These are phyloP conservation scores for Micrastur ruficollis DNA, from an alignment of 2,797 vertebrate genomes.

Conservation along the genomic window DNA sequence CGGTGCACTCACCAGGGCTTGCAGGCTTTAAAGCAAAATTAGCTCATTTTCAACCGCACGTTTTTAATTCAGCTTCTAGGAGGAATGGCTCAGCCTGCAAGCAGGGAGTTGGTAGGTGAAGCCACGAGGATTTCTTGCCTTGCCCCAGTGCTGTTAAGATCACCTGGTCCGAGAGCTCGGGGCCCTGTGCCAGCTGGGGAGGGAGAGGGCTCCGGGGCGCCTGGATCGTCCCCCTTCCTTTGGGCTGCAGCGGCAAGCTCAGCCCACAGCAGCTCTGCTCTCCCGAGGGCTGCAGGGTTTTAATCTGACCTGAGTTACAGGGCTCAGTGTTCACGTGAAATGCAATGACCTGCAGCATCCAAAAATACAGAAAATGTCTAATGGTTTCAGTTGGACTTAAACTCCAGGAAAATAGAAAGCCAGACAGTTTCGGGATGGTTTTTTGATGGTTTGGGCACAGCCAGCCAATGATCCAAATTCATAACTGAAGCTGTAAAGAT, in stretches of 20 bases:
- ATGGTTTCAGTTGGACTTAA: not conserved
- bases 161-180: rapidly evolving
- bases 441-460: not conserved
- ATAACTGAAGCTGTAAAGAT: not conserved
- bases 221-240: not conserved
- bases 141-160: not conserved
- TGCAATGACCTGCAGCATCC: not conserved
- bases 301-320: not conserved
- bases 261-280: not conserved
- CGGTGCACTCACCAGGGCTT: not conserved
- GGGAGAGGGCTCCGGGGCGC: not conserved
- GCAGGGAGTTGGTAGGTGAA: not conserved
- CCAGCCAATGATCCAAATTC: not conserved
- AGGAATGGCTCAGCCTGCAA: not conserved
- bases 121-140: not conserved
- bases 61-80: not conserved
- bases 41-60: not conserved
- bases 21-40: not conserved
- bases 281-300: not conserved
- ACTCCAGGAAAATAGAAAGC: not conserved
- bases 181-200: not conserved
- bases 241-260: not conserved
- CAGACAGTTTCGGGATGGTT: not conserved
- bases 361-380: not conserved
- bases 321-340: not conserved